Evolutionary conservation across 2,113 vertebrate species (phyloP).

Genomic region (Pollachius pollachius): DNA sequence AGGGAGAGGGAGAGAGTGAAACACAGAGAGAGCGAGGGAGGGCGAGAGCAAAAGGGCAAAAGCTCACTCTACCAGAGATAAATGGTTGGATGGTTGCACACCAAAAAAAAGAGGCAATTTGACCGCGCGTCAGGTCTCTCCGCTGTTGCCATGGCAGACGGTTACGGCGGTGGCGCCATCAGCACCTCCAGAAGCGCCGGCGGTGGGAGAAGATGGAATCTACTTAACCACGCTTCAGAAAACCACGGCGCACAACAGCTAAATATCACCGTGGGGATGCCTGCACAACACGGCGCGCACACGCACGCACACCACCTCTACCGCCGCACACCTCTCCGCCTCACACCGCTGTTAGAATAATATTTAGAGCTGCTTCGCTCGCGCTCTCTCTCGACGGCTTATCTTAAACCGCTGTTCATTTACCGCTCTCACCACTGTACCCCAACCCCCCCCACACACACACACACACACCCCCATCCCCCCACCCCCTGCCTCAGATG

Average conservation of each 20-base stretch:
- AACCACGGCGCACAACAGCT: constrained; percentile 4
- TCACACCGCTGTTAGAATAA: constrained; percentile 17
- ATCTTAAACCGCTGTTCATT: not conserved
- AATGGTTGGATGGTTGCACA: not conserved
- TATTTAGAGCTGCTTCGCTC: constrained; percentile 18
- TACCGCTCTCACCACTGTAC: not conserved
- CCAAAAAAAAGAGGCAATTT: constrained; percentile 23
- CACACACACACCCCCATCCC: too few species aligned
- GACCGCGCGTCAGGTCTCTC: constrained; percentile 24
- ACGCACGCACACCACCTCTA: not conserved
- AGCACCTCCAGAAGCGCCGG: constrained; percentile 16
- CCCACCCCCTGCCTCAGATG: constrained; percentile 45
- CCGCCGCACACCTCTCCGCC: not conserved
- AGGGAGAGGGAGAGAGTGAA: not conserved
- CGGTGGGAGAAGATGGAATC: constrained; percentile 3
- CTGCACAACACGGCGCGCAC: not conserved
- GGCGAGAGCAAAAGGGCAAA: not conserved
- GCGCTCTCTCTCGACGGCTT: not conserved
- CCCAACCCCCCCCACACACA: not conserved
- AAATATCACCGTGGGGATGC: not conserved
- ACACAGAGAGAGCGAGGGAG: not conserved
- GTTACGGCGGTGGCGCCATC: constrained; percentile 6
- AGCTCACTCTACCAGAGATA: not conserved
- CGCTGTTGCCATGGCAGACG: constrained; percentile 39
- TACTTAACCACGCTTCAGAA: constrained; percentile 16